A percentile compares a stretch with the other conserved stretches of the same genome.
phyloP scores from a whole-genome alignment of 2,797 vertebrate genomes.

The Sorex maritimensis region DNA sequence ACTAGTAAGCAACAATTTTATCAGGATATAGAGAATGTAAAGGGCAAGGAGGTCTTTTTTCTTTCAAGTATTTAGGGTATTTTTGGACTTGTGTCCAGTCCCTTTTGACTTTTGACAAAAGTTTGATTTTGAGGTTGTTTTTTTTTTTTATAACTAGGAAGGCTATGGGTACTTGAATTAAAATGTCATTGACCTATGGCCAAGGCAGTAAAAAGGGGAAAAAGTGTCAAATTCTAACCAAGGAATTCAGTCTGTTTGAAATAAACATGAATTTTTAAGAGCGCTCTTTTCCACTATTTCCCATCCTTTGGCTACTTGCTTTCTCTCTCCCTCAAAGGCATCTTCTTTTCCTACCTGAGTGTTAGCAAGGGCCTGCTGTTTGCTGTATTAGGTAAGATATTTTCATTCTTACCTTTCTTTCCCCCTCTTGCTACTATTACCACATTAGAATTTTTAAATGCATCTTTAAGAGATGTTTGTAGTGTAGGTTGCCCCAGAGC shows the following conservation, averaged over 20 bases:
- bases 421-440: neutral
- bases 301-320: slow-evolving; percentile 54
- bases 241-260: slow-evolving; percentile 61
- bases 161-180: slow-evolving; percentile 30
- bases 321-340: neutral
- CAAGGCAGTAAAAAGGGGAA: slow-evolving; percentile 57
- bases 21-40: slow-evolving; percentile 48
- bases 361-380: slow-evolving; percentile 4
- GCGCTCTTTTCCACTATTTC: slow-evolving; percentile 47
- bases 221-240: slow-evolving; percentile 49
- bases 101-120: neutral
- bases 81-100: slow-evolving; percentile 33
- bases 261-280: slow-evolving; percentile 49
- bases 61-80: neutral
- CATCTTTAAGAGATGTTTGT: neutral
- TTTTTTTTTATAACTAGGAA: slow-evolving; percentile 56
- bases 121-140: neutral
- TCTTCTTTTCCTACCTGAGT: neutral
- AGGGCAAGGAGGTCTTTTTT: neutral
- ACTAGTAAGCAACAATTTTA: slow-evolving; percentile 57
- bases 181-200: slow-evolving; percentile 54
- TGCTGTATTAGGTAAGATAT: neutral
- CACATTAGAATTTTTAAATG: neutral
- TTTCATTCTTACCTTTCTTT: neutral
- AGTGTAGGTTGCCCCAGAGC: neutral